Conservation (phyloP, 2,797 vertebrate genomes). For the Sebastes trivittatus region DNA sequence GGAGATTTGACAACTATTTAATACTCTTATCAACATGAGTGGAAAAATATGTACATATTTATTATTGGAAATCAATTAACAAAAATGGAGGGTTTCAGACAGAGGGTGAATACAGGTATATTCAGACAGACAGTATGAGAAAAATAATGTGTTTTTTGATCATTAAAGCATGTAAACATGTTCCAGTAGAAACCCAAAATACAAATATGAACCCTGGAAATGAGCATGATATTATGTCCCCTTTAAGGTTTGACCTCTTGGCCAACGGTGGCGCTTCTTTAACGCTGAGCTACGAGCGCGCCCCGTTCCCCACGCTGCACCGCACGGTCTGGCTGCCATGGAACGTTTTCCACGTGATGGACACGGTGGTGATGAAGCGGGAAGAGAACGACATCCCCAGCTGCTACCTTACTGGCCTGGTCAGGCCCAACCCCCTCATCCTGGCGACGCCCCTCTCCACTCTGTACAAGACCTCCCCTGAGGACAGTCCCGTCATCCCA, state of each 20-base stretch:
- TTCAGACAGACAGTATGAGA: neutral
- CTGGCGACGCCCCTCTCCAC: conserved; percentile 94
- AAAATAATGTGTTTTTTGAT: neutral
- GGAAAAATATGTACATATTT: too few relatives aligned
- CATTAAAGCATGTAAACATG: neutral
- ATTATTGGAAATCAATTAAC: too few relatives aligned
- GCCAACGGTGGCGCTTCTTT: conserved; percentile 94
- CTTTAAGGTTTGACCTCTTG: conserved; percentile 93
- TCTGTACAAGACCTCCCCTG: conserved; percentile 92
- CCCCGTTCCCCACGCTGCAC: conserved; percentile 90
- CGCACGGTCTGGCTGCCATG: conserved; percentile 97
- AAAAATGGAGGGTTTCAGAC: too few relatives aligned
- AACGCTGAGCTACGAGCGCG: conserved; percentile 91
- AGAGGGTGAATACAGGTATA: neutral
- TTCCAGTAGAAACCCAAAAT: neutral
- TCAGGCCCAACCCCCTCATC: conserved; percentile 91
- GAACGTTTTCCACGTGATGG: conserved; percentile 97
- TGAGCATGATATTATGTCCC: neutral
- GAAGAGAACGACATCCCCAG: conserved; percentile 95
- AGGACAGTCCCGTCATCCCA: conserved; percentile 95
- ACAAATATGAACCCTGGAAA: neutral
- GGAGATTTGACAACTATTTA: too few relatives aligned
- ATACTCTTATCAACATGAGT: too few relatives aligned
- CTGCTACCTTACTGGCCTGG: conserved; percentile 94
- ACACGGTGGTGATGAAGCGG: conserved; percentile 96